These are phyloP conservation scores for Linnaemya vulpina DNA, from an alignment of 2,888 invertebrate species.

Conservation along the genomic window DNA sequence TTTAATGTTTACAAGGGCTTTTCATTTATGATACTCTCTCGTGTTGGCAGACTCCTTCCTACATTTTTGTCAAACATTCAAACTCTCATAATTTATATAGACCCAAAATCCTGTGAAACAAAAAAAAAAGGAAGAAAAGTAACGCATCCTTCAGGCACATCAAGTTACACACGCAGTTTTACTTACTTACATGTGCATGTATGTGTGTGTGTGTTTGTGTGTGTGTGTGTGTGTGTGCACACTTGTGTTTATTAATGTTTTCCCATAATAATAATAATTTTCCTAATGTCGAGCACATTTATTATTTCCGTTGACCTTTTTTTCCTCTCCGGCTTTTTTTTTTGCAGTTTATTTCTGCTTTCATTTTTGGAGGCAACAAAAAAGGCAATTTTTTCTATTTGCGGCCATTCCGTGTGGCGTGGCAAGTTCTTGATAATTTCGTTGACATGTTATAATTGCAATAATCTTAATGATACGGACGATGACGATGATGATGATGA, in stretches of 20 bases:
- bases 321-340: conserved; percentile 7
- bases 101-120: conserved; percentile 11
- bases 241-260: conserved; percentile 70
- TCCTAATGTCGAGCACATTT: conserved; percentile 79
- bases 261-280: conserved; percentile 79
- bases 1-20: conserved; percentile 69
- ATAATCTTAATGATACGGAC: conserved; percentile 55
- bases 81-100: conserved; percentile 51
- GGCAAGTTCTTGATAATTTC: conserved; percentile 56
- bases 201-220: too few species aligned
- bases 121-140: conserved; percentile 16
- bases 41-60: conserved; percentile 25
- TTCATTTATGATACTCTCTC: conserved; percentile 48
- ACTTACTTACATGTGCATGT: neutral
- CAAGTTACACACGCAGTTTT: neutral
- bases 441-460: conserved; percentile 68
- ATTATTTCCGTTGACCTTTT: conserved; percentile 80
- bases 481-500: conserved; percentile 37
- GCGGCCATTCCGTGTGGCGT: conserved; percentile 30
- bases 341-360: conserved; percentile 4
- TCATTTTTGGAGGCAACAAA: conserved; percentile 21
- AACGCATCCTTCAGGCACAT: conserved; percentile 59
- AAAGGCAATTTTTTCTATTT: conserved; percentile 48
- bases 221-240: neutral
- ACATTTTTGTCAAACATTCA: conserved; percentile 25